Evolutionary conservation across 2,797 vertebrate genomes (phyloP).

Genomic region (Mormyrops boulengeri): DNA sequence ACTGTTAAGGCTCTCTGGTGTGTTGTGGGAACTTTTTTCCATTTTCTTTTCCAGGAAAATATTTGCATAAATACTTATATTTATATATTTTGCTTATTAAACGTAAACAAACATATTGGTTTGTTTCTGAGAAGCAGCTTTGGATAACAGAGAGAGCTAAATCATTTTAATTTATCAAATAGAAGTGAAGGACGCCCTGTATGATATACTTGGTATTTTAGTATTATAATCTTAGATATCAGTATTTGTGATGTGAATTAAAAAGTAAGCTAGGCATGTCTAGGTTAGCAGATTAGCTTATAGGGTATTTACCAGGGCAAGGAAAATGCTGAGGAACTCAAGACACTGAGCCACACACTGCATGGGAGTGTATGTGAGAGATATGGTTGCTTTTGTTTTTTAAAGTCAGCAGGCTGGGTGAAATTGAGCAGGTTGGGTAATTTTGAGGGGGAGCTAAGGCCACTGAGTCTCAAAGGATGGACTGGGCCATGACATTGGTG

Average conservation of each 20-base stretch:
- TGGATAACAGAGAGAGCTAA: background rate
- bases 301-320: background rate
- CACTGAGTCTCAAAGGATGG: constrained; percentile 32
- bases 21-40: background rate
- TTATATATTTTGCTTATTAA: background rate
- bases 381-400: constrained; percentile 1
- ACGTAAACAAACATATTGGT: background rate
- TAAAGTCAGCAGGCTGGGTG: constrained; percentile 16
- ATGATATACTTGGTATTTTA: background rate
- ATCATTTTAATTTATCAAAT: background rate
- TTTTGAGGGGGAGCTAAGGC: constrained; percentile 23
- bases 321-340: background rate
- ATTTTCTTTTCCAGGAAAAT: constrained; percentile 9
- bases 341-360: background rate
- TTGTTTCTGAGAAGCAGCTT: background rate
- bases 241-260: background rate
- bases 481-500: background rate
- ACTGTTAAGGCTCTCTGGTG: background rate
- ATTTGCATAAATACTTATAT: background rate
- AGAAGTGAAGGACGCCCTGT: background rate
- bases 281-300: background rate
- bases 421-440: constrained; percentile 23
- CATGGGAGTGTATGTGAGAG: constrained; percentile 3
- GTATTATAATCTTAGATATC: background rate
- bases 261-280: background rate